Percentiles rank a stretch among this genome's conserved stretches.
phyloP scores from a whole-genome alignment of 2,113 vertebrate species.

The Casuarius casuarius region DNA sequence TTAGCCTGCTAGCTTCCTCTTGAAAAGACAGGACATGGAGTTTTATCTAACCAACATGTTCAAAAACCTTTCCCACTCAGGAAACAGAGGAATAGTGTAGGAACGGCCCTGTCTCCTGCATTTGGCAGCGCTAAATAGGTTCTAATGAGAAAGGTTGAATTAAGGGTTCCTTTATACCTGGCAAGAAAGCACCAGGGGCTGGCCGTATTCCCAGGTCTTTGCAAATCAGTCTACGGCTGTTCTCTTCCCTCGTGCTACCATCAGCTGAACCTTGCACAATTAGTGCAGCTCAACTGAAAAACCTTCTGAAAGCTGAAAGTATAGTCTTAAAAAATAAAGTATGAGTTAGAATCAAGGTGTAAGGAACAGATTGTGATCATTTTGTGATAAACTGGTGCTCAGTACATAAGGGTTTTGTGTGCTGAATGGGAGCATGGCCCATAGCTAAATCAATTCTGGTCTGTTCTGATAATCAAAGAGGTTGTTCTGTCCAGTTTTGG shows the following conservation, averaged over 20 bases:
- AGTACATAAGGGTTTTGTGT: neutral
- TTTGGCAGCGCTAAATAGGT: neutral
- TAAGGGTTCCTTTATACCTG: slow-evolving; percentile 6
- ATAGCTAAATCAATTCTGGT: neutral
- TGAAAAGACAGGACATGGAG: neutral
- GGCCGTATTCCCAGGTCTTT: slow-evolving; percentile 8
- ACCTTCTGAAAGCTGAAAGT: neutral
- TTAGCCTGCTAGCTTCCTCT: neutral
- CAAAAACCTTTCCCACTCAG: neutral
- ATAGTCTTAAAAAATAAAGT: neutral
- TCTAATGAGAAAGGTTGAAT: slow-evolving; percentile 4
- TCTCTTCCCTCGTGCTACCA: neutral
- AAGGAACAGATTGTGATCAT: neutral
- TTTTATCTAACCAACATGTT: neutral
- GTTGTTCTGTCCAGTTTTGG: neutral
- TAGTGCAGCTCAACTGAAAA: neutral
- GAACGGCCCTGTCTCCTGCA: neutral
- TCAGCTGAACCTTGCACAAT: neutral
- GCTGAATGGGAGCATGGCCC: neutral
- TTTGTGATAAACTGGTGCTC: neutral
- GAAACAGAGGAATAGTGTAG: neutral
- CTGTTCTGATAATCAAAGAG: neutral
- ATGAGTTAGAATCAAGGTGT: neutral
- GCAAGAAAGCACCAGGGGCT: neutral
- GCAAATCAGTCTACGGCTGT: neutral